A percentile compares a stretch with the other conserved stretches of the same genome.
These are phyloP conservation scores for Heliothis subflexa DNA, from an alignment of 1,140 invertebrate genomes.

Conservation along the genomic window DNA sequence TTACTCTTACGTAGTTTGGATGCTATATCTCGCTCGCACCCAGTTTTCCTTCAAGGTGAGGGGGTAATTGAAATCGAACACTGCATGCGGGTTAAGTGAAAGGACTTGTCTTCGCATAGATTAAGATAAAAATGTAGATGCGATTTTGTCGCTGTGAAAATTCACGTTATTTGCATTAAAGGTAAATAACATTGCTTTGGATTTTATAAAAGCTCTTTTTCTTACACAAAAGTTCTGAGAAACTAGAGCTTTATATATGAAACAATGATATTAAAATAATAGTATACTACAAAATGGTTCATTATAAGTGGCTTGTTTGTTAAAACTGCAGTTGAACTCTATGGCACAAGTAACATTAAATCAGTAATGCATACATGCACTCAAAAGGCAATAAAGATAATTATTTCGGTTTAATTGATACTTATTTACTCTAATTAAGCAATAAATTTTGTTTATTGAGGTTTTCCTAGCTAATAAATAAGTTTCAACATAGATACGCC, in stretches of 20 bases:
- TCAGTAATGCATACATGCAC: constrained; percentile 22
- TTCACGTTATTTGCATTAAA: background rate
- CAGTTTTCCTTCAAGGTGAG: constrained; percentile 76
- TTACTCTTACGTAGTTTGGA: constrained; percentile 34
- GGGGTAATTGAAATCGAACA: constrained; percentile 82
- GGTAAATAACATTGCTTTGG: too few relatives aligned
- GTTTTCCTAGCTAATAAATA: constrained; percentile 1
- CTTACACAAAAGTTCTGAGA: too few relatives aligned
- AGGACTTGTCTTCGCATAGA: constrained; percentile 73
- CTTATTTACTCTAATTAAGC: constrained; percentile 14
- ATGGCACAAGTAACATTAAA: background rate
- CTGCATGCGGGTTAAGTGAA: constrained; percentile 81
- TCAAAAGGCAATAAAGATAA: constrained; percentile 22
- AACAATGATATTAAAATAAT: too few relatives aligned
- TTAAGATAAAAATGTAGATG: constrained; percentile 52
- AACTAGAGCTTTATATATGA: too few relatives aligned
- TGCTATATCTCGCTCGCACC: constrained; percentile 56
- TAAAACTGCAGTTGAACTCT: too few relatives aligned
- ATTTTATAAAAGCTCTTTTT: too few relatives aligned
- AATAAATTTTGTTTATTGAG: constrained; percentile 12
- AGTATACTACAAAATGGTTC: too few relatives aligned
- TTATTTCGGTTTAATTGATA: constrained; percentile 29
- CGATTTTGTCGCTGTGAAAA: background rate
- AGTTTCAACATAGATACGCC: too few relatives aligned
- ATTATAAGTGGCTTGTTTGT: background rate